A percentile compares a stretch with the other conserved stretches of the same genome.
These are phyloP conservation scores for Prenolepis imparis DNA, from an alignment of 2,888 invertebrate genomes.

Conservation along the genomic window DNA sequence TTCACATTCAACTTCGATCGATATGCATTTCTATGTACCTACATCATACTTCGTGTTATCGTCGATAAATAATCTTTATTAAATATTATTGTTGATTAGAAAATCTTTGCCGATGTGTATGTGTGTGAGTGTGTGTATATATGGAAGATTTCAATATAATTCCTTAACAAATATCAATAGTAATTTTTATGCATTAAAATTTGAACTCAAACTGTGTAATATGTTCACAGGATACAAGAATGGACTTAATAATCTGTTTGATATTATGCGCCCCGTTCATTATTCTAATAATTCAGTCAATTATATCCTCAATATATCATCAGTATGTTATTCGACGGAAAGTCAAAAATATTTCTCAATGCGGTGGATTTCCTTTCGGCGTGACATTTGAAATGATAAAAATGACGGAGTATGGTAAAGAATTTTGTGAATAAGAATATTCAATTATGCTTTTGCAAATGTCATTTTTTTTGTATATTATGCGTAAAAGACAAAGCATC, in stretches of 20 bases:
- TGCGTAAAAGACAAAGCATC: too few species aligned
- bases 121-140: background rate
- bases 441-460: background rate
- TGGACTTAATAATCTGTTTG: conserved; percentile 20
- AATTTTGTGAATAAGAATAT: background rate
- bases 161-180: background rate
- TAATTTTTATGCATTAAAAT: background rate
- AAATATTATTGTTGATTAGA: too few species aligned
- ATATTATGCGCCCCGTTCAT: background rate
- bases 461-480: background rate
- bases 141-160: background rate
- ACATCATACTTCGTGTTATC: too few species aligned
- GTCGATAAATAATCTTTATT: too few species aligned
- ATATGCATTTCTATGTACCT: too few species aligned
- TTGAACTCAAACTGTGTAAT: background rate
- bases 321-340: conserved; percentile 6
- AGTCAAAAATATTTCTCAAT: background rate
- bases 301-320: background rate
- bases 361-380: background rate
- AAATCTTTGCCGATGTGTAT: background rate
- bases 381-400: background rate
- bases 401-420: background rate
- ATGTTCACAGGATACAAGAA: conserved; percentile 11
- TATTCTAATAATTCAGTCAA: background rate
- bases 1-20: too few species aligned